A percentile compares a stretch with the other conserved stretches of the same genome.
These are phyloP conservation scores for Malthinus flaveolus DNA, from an alignment of 2,888 invertebrate genomes.

Conservation along the genomic window DNA sequence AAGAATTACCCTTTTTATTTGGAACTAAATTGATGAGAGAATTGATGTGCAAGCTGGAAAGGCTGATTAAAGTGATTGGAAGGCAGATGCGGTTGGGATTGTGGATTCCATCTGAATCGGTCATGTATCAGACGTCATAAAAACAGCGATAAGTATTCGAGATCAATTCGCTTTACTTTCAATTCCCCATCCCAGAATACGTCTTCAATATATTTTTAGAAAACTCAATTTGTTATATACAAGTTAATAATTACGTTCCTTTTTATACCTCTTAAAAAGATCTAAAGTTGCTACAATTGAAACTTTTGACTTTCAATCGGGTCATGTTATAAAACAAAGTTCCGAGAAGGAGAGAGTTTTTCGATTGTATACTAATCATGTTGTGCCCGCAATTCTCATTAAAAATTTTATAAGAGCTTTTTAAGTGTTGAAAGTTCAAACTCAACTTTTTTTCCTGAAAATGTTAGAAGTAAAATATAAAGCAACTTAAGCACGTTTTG, in stretches of 20 bases:
- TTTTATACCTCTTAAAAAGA: neutral
- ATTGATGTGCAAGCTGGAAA: slow-evolving; percentile 25
- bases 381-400: slow-evolving; percentile 14
- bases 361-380: slow-evolving; percentile 5
- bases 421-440: slow-evolving; percentile 5
- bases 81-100: slow-evolving; percentile 27
- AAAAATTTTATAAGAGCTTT: slow-evolving; percentile 23
- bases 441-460: slow-evolving; percentile 5
- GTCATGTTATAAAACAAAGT: slow-evolving; percentile 7
- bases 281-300: slow-evolving; percentile 1
- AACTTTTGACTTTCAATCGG: slow-evolving; percentile 18
- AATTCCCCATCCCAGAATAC: slow-evolving; percentile 11
- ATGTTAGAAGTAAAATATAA: neutral
- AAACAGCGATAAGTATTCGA: slow-evolving; percentile 21
- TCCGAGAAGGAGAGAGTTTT: neutral
- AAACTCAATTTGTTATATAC: slow-evolving; percentile 16
- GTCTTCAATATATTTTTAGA: neutral
- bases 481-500: slow-evolving; percentile 12
- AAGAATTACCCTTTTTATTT: slow-evolving; percentile 29
- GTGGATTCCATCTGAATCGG: slow-evolving; percentile 27
- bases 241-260: slow-evolving; percentile 14
- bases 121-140: slow-evolving; percentile 29
- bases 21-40: slow-evolving; percentile 29
- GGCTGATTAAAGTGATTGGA: slow-evolving; percentile 29
- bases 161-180: slow-evolving; percentile 23